Evolutionary conservation across 1,140 invertebrate species (phyloP).

Genomic region (Drosophila tani): DNA sequence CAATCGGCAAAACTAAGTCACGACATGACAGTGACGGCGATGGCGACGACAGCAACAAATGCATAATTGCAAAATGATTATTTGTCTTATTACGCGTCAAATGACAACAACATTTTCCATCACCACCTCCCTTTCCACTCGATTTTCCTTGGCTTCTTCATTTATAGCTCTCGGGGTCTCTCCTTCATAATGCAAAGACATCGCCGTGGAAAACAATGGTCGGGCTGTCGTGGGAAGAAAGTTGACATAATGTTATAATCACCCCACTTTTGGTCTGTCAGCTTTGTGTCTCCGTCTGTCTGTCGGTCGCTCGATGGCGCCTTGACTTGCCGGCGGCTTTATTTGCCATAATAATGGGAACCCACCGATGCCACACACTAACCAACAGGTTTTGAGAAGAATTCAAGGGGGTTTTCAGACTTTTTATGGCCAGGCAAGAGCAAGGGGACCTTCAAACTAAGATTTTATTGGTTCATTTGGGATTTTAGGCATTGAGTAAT

Average conservation of each 20-base stretch:
- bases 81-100: constrained; percentile 64
- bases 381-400: constrained; percentile 38
- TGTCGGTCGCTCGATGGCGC: constrained; percentile 54
- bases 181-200: constrained; percentile 22
- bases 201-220: constrained; percentile 52
- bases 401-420: not conserved
- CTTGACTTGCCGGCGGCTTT: constrained; percentile 63
- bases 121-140: constrained; percentile 42
- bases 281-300: constrained; percentile 37
- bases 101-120: constrained; percentile 27
- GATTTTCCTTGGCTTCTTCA: constrained; percentile 51
- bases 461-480: not conserved
- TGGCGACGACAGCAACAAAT: constrained; percentile 49
- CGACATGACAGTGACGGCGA: constrained; percentile 48
- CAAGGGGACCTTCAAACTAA: not conserved
- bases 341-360: constrained; percentile 76
- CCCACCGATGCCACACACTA: constrained; percentile 59
- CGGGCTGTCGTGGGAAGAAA: constrained; percentile 75
- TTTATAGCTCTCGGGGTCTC: constrained; percentile 12
- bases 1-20: constrained; percentile 76
- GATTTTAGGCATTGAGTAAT: not conserved
- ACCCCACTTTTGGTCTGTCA: constrained; percentile 61
- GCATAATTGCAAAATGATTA: constrained; percentile 77
- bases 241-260: constrained; percentile 83
- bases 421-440: not conserved